Conservation (phyloP, 2,113 vertebrate genomes). For the Pteropus alecto region DNA sequence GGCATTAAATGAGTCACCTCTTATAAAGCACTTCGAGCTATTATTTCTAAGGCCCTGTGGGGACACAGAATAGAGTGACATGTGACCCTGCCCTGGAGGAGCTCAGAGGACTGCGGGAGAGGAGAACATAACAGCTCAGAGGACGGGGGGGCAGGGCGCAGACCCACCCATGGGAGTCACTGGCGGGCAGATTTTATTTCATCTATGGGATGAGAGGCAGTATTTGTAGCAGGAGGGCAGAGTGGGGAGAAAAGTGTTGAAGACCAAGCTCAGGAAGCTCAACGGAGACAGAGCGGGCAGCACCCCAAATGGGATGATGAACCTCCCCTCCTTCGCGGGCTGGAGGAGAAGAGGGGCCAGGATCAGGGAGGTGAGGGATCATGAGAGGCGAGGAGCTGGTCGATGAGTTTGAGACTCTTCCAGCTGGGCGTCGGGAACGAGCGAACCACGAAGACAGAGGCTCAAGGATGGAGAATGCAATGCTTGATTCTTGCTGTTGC, state of each 20-base stretch:
- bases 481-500: background rate
- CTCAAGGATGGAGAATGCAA: accelerated
- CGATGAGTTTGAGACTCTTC: background rate
- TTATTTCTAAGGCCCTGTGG: background rate
- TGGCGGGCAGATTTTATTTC: background rate
- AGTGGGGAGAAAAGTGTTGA: accelerated
- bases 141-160: background rate
- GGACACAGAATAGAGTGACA: background rate
- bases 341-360: background rate
- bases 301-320: too few species aligned
- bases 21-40: accelerated
- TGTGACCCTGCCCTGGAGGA: background rate
- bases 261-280: background rate
- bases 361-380: accelerated
- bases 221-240: background rate
- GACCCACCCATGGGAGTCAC: background rate
- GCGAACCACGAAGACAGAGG: background rate
- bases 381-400: background rate
- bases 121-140: background rate
- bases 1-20: background rate
- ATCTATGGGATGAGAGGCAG: too few species aligned
- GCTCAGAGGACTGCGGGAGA: background rate
- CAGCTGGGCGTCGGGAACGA: accelerated
- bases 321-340: accelerated
- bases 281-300: background rate